Evolutionary conservation across 92 coral and sea anemone species (phyloP).

Genomic region (Phenganax marumi): DNA sequence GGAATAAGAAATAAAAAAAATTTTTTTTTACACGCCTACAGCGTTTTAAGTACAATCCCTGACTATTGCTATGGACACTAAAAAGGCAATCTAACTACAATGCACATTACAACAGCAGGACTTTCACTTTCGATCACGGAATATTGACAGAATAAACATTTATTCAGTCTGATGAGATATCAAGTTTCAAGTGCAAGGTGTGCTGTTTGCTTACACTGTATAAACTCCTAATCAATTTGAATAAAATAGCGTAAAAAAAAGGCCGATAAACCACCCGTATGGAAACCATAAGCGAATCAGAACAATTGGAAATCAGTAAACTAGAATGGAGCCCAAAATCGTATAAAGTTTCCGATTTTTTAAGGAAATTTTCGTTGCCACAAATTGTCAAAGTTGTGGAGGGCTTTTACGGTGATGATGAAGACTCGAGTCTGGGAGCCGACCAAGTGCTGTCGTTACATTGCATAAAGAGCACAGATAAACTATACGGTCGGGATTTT

Average conservation of each 20-base stretch:
- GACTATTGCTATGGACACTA: no score
- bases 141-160: no score
- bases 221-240: not conserved
- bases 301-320: conserved; percentile 54
- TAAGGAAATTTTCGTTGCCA: conserved; percentile 76
- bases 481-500: conserved; percentile 74
- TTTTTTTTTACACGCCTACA: no score
- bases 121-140: no score
- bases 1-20: no score
- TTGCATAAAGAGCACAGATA: conserved; percentile 75
- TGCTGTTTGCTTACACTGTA: no score
- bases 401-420: conserved; percentile 92
- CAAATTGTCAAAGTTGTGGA: conserved; percentile 90
- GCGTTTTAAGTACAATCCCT: no score
- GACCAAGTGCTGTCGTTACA: conserved; percentile 82
- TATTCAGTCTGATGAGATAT: no score
- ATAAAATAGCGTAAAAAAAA: not conserved
- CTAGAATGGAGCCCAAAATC: conserved; percentile 79
- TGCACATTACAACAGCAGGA: no score
- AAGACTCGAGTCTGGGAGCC: conserved; percentile 91
- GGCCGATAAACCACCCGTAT: not conserved
- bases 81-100: no score
- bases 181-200: no score
- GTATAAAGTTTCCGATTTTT: conserved; percentile 68
- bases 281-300: conserved; percentile 4